Evolutionary conservation across 2,888 invertebrate genomes (phyloP).

Genomic region (Aelia acuminata): DNA sequence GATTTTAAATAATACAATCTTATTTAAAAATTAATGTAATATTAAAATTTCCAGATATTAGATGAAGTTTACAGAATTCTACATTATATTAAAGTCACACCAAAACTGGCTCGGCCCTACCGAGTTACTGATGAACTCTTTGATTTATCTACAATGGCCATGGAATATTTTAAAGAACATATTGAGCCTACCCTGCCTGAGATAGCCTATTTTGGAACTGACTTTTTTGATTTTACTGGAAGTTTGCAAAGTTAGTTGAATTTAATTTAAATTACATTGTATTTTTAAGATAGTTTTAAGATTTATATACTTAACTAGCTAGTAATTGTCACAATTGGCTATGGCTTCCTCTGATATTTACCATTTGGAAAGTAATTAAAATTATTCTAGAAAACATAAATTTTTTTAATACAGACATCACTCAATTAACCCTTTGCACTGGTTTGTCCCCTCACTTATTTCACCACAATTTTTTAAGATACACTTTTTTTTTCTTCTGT

Average conservation of each 20-base stretch:
- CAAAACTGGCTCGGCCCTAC: conserved; percentile 87
- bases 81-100: conserved; percentile 85
- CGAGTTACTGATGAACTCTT: conserved; percentile 95
- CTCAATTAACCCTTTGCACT: no score
- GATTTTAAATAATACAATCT: background rate
- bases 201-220: conserved; percentile 88
- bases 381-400: no score
- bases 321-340: no score
- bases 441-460: no score
- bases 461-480: no score
- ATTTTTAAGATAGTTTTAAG: no score
- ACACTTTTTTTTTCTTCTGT: no score
- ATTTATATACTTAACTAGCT: no score
- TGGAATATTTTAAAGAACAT: conserved; percentile 97
- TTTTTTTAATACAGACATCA: no score
- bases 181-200: conserved; percentile 92
- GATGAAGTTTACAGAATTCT: conserved; percentile 93
- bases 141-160: conserved; percentile 96
- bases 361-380: no score
- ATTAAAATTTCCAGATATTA: conserved; percentile 77
- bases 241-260: conserved; percentile 59
- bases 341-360: no score
- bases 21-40: conserved; percentile 18
- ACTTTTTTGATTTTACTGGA: conserved; percentile 82
- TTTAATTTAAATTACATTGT: background rate